phyloP scores from a whole-genome alignment of 2,113 vertebrate genomes.

The Sinocyclocheilus maitianheensis region DNA sequence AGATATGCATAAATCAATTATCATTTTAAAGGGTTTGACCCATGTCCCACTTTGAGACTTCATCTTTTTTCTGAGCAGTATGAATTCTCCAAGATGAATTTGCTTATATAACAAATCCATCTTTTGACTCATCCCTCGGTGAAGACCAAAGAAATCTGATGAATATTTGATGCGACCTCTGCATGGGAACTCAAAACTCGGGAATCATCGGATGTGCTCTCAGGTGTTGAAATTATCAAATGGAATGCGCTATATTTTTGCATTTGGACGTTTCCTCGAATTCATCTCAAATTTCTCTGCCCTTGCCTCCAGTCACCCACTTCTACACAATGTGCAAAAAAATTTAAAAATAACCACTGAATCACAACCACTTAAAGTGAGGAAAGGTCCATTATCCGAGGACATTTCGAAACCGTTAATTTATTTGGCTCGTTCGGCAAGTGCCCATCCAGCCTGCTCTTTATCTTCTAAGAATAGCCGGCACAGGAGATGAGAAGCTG shows the following conservation, averaged over 20 bases:
- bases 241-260: not conserved
- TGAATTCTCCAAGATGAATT: conserved; percentile 3
- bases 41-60: conserved; percentile 11
- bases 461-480: conserved; percentile 64
- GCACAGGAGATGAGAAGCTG: conserved; percentile 59
- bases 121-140: conserved; percentile 9
- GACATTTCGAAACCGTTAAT: conserved; percentile 62
- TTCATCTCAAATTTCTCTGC: not conserved
- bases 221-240: conserved; percentile 40
- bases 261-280: conserved; percentile 5
- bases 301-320: not conserved
- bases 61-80: not conserved
- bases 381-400: conserved; percentile 46
- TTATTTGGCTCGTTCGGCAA: conserved; percentile 62
- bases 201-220: conserved; percentile 15
- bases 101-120: conserved; percentile 33
- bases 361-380: conserved; percentile 10
- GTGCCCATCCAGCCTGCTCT: conserved; percentile 47
- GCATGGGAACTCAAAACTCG: conserved; percentile 24
- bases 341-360: not conserved
- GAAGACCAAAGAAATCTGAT: conserved; percentile 41
- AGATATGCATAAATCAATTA: conserved; percentile 11
- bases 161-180: conserved; percentile 47
- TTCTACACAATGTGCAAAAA: conserved; percentile 29
- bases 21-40: conserved; percentile 7